These are phyloP conservation scores for Ctenosaura bakeri DNA, from an alignment of 2,797 vertebrate species.

Conservation along the genomic window DNA sequence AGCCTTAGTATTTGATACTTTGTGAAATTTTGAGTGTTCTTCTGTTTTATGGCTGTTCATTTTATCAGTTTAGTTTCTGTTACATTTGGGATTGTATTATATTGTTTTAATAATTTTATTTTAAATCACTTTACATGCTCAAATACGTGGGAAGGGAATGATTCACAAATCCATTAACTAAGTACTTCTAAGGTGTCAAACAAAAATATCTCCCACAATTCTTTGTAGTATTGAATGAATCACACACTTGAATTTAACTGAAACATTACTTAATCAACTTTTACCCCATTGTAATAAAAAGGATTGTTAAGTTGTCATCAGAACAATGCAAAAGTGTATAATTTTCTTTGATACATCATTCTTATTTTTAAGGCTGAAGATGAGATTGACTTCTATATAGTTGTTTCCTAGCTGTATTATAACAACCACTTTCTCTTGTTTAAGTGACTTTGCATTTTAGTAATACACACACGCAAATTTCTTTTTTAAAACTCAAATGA, in stretches of 20 bases:
- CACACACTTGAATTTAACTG: not conserved
- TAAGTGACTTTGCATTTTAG: constrained; percentile 58
- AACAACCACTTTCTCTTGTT: constrained; percentile 48
- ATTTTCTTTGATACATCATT: constrained; percentile 5
- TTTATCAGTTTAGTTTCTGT: not conserved
- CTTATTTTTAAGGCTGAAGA: constrained; percentile 39
- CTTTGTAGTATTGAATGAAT: constrained; percentile 16
- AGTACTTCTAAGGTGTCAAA: not conserved
- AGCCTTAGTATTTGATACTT: too few relatives aligned
- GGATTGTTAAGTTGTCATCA: constrained; percentile 33
- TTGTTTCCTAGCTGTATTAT: constrained; percentile 24
- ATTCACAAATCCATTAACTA: not conserved
- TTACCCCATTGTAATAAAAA: constrained; percentile 28
- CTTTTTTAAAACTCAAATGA: constrained; percentile 52
- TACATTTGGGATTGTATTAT: not conserved
- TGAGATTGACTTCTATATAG: constrained; percentile 32
- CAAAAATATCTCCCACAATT: not conserved
- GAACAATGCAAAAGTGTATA: not conserved
- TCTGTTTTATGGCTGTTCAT: not conserved
- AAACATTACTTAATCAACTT: not conserved
- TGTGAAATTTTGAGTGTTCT: too few relatives aligned
- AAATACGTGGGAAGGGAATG: too few relatives aligned
- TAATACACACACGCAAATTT: constrained; percentile 53
- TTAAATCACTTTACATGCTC: not conserved
- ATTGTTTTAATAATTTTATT: not conserved